A percentile compares a stretch with the other conserved stretches of the same genome.
Evolutionary conservation across 2,113 vertebrate genomes (phyloP).

Genomic region (Eptesicus fuscus): DNA sequence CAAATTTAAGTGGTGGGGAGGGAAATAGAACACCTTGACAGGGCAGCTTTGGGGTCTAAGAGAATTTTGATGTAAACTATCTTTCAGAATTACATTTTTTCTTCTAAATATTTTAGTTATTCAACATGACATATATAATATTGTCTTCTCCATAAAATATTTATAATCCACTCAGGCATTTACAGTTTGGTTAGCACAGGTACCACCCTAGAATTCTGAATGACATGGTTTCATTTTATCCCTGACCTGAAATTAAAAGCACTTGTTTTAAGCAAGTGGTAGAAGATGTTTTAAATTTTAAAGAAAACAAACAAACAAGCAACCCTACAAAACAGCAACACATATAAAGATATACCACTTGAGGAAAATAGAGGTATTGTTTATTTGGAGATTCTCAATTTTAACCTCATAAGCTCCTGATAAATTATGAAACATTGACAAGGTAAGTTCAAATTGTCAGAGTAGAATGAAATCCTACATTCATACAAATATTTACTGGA

Average conservation of each 20-base stretch:
- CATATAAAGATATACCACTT: not conserved
- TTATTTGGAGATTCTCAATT: not conserved
- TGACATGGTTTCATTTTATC: not conserved
- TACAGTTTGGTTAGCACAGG: not conserved
- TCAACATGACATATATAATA: not conserved
- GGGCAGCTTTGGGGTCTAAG: not conserved
- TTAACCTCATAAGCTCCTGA: not conserved
- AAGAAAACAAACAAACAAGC: not conserved
- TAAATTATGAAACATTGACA: not conserved
- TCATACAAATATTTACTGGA: not conserved
- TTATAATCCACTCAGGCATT: not conserved
- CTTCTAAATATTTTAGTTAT: constrained; percentile 1
- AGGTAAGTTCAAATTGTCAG: not conserved
- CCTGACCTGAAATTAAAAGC: not conserved
- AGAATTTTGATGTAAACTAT: not conserved
- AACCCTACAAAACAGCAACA: not conserved
- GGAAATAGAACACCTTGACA: not conserved
- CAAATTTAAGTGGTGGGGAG: not conserved
- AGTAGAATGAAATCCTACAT: not conserved
- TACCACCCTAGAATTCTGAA: not conserved
- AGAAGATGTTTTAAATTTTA: not conserved
- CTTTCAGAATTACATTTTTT: not conserved
- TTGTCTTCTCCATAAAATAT: not conserved
- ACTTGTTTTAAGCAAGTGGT: not conserved
- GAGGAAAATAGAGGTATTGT: not conserved